These are phyloP conservation scores for Rhynchomys soricoides DNA, from an alignment of 2,113 vertebrate species.

Conservation along the genomic window DNA sequence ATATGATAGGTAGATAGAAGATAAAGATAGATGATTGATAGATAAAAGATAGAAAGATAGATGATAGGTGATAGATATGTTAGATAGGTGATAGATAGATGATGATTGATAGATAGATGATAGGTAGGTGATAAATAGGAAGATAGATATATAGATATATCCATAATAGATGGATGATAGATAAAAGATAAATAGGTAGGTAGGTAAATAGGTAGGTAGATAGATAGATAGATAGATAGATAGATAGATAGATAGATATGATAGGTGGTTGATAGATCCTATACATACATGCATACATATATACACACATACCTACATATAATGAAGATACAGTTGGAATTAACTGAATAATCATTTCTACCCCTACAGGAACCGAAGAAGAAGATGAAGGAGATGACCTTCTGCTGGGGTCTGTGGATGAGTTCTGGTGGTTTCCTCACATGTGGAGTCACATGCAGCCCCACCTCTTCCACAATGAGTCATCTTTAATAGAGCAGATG, in stretches of 20 bases:
- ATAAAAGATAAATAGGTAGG: not conserved
- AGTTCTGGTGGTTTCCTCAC: constrained; percentile 99
- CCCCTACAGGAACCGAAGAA: constrained; percentile 90
- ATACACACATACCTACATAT: not conserved
- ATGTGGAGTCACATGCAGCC: constrained; percentile 99
- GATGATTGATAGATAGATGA: not conserved
- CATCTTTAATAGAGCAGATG: constrained; percentile 98
- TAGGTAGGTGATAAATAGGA: too few relatives aligned
- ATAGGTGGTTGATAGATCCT: not conserved
- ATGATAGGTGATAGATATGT: not conserved
- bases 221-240: not conserved
- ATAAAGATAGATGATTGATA: not conserved
- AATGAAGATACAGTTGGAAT: not conserved
- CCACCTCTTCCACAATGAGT: constrained; percentile 98
- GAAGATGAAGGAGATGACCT: constrained; percentile 96
- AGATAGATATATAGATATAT: too few relatives aligned
- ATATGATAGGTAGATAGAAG: not conserved
- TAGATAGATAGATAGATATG: not conserved
- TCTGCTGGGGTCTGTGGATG: constrained; percentile 92
- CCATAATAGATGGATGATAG: not conserved
- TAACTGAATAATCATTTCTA: not conserved
- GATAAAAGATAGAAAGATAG: not conserved
- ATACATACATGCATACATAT: not conserved
- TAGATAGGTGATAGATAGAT: not conserved
- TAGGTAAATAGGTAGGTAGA: not conserved